Evolutionary conservation across 2,888 invertebrate genomes (phyloP).

Genomic region (Prosapia bicincta): DNA sequence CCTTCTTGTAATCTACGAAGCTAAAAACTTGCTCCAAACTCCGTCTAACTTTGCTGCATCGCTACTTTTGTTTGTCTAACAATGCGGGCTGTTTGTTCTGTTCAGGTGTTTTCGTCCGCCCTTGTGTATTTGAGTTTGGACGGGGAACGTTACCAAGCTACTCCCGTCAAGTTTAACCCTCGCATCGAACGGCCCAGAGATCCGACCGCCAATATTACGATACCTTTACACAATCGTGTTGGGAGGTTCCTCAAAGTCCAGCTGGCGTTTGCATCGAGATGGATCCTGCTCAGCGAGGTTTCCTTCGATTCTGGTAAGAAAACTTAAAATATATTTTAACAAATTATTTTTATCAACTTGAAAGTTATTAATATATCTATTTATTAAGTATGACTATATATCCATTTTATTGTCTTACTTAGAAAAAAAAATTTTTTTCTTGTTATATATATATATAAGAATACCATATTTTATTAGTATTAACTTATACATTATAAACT

Average conservation of each 20-base stretch:
- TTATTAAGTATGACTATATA: too few relatives aligned
- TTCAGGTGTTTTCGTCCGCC: slow-evolving; percentile 70
- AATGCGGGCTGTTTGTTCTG: slow-evolving; percentile 26
- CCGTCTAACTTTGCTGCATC: neutral
- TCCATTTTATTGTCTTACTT: too few relatives aligned
- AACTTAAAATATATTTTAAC: too few relatives aligned
- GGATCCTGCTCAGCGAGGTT: slow-evolving; percentile 88
- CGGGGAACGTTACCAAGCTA: slow-evolving; percentile 68
- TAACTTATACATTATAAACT: too few relatives aligned
- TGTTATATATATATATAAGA: too few relatives aligned
- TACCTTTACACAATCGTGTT: slow-evolving; percentile 69
- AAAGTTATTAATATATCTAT: too few relatives aligned
- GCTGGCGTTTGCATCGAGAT: slow-evolving; percentile 73
- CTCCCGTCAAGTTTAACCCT: slow-evolving; percentile 61
- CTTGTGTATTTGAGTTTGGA: slow-evolving; percentile 77
- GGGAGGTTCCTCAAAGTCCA: slow-evolving; percentile 73
- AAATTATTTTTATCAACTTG: too few relatives aligned
- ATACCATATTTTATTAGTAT: too few relatives aligned
- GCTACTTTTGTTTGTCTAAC: slow-evolving; percentile 4
- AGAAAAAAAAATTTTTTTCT: too few relatives aligned
- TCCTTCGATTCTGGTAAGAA: slow-evolving; percentile 74
- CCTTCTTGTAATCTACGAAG: neutral
- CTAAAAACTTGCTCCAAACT: neutral
- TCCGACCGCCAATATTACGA: slow-evolving; percentile 58
- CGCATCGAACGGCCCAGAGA: slow-evolving; percentile 35